Percentiles rank a stretch among this genome's conserved stretches.
phyloP scores from a whole-genome alignment of 2,113 vertebrate genomes.

The Ceyx cyanopectus region DNA sequence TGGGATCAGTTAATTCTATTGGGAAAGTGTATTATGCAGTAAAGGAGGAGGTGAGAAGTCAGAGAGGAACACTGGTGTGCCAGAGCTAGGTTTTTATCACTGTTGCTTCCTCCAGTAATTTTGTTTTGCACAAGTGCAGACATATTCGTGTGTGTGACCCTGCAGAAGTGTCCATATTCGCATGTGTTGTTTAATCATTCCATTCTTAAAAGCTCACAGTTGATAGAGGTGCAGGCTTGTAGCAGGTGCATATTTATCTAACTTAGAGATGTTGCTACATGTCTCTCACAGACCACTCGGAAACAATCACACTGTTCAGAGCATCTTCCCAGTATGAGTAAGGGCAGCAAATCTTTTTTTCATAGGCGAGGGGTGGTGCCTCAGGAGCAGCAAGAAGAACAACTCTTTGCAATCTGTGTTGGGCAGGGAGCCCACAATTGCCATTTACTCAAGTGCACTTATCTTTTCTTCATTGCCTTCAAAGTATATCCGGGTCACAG shows the following conservation, averaged over 20 bases:
- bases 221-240: neutral
- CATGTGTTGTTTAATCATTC: accelerated
- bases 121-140: neutral
- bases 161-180: accelerated
- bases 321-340: neutral
- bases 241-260: neutral
- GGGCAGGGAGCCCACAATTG: neutral
- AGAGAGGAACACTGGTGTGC: neutral
- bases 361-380: neutral
- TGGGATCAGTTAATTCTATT: neutral
- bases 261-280: accelerated
- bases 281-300: neutral
- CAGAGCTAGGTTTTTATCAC: neutral
- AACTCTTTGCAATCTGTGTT: neutral
- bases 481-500: neutral
- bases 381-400: neutral
- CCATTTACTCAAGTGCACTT: neutral
- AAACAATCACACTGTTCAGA: neutral
- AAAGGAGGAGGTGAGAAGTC: neutral
- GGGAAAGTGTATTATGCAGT: neutral
- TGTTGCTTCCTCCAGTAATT: neutral
- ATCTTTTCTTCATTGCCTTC: neutral
- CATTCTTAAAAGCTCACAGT: accelerated
- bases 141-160: neutral
- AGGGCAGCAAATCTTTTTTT: neutral